phyloP scores from a whole-genome alignment of 2,113 vertebrate species.

The Pangasianodon hypophthalmus region DNA sequence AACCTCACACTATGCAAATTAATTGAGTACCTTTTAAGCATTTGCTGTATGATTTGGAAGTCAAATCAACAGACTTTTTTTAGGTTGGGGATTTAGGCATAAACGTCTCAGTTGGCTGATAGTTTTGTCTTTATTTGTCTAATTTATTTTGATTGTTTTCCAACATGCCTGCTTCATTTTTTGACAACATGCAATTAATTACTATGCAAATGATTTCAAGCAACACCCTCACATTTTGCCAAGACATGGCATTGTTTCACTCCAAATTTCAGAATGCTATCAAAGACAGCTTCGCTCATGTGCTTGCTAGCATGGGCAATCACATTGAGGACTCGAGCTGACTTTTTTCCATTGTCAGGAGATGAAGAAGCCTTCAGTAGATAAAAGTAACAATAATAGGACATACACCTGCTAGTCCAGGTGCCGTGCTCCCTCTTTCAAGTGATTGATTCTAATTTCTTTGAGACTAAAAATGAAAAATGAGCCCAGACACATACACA shows the following conservation, averaged over 20 bases:
- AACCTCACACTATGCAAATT: neutral
- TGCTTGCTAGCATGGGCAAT: slow-evolving; percentile 31
- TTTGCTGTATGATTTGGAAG: slow-evolving; percentile 36
- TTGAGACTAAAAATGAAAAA: slow-evolving; percentile 1
- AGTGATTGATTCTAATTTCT: slow-evolving; percentile 24
- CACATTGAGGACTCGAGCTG: slow-evolving; percentile 30
- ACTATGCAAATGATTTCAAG: slow-evolving; percentile 60
- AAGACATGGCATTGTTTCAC: slow-evolving; percentile 44
- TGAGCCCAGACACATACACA: neutral
- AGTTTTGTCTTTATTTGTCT: slow-evolving; percentile 58
- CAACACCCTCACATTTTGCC: slow-evolving; percentile 54
- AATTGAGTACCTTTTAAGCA: slow-evolving; percentile 26
- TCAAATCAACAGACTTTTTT: slow-evolving; percentile 25
- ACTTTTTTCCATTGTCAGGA: slow-evolving; percentile 45
- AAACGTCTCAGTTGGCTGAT: slow-evolving; percentile 54
- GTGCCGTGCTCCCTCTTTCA: slow-evolving; percentile 36
- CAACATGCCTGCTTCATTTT: slow-evolving; percentile 62
- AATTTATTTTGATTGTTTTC: slow-evolving; percentile 69
- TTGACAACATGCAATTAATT: slow-evolving; percentile 73
- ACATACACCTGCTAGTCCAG: slow-evolving; percentile 45
- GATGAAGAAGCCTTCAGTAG: slow-evolving; percentile 37
- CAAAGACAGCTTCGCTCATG: slow-evolving; percentile 30
- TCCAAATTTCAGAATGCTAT: slow-evolving; percentile 42
- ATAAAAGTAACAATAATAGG: slow-evolving; percentile 41
- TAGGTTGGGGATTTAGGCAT: slow-evolving; percentile 29